A percentile compares a stretch with the other conserved stretches of the same genome.
Conservation (phyloP, 2,797 vertebrate species). For the Menidia menidia region DNA sequence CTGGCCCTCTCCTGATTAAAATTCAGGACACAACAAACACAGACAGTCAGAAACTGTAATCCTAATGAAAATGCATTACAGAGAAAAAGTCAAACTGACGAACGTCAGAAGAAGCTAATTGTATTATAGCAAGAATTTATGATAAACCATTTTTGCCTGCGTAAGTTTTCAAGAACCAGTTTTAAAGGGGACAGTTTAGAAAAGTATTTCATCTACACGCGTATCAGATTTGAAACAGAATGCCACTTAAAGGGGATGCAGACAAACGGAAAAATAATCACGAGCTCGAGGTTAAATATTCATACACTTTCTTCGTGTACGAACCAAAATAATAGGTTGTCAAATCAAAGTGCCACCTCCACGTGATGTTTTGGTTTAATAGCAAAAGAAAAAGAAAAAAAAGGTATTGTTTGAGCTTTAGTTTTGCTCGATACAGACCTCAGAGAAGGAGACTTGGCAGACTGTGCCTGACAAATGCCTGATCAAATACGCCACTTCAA, state of each 20-base stretch:
- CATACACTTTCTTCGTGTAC: neutral
- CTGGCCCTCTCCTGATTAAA: neutral
- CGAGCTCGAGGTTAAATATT: slow-evolving; percentile 8
- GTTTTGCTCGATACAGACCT: neutral
- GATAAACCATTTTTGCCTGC: too few relatives aligned
- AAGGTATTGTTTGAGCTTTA: neutral
- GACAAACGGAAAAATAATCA: slow-evolving; percentile 1
- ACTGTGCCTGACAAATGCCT: neutral
- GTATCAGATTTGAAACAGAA: neutral
- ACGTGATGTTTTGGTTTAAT: neutral
- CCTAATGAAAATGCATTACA: neutral
- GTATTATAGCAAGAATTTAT: too few relatives aligned
- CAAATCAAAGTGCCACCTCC: slow-evolving; percentile 17
- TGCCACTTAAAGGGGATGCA: neutral
- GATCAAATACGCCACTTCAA: slow-evolving; percentile 21
- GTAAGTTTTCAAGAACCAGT: too few relatives aligned
- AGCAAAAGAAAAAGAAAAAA: neutral
- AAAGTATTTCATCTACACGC: too few relatives aligned
- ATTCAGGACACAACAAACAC: neutral
- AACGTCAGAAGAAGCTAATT: neutral
- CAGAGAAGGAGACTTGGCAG: slow-evolving; percentile 1
- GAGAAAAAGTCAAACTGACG: neutral
- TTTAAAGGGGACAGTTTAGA: neutral
- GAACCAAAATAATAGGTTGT: slow-evolving; percentile 35
- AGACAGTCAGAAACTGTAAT: neutral